These are phyloP conservation scores for Blera fallax DNA, from an alignment of 2,888 invertebrate genomes.

Conservation along the genomic window DNA sequence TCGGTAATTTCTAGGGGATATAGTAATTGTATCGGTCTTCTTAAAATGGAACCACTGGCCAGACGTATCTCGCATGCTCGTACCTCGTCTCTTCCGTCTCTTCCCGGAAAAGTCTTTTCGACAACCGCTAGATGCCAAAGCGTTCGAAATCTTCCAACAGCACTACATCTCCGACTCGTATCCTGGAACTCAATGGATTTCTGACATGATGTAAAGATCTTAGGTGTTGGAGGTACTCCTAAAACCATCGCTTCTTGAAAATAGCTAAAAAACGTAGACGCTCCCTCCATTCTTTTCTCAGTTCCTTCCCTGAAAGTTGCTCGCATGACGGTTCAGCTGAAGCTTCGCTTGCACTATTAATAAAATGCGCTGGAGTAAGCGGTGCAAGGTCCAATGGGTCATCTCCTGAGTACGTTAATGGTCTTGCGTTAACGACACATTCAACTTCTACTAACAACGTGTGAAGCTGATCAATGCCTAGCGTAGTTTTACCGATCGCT, in stretches of 20 bases:
- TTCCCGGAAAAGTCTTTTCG: conserved; percentile 40
- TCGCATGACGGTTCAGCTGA: background rate
- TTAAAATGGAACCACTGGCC: conserved; percentile 27
- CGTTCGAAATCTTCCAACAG: conserved; percentile 47
- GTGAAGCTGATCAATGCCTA: conserved; percentile 23
- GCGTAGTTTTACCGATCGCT: conserved; percentile 1
- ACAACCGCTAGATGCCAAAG: conserved; percentile 58
- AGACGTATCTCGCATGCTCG: conserved; percentile 50
- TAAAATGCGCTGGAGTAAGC: conserved; percentile 17
- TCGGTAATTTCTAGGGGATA: conserved; percentile 34
- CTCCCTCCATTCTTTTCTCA: conserved; percentile 37
- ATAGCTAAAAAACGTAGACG: conserved; percentile 10
- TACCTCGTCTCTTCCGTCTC: conserved; percentile 53
- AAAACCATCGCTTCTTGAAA: conserved; percentile 36
- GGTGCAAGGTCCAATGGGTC: conserved; percentile 17
- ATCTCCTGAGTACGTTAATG: conserved; percentile 21
- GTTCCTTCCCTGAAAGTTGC: background rate
- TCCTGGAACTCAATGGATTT: background rate
- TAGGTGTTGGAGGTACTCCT: conserved; percentile 34
- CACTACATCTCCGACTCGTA: conserved; percentile 41
- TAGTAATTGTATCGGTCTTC: conserved; percentile 47
- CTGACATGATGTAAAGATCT: conserved; percentile 22
- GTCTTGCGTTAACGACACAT: conserved; percentile 20
- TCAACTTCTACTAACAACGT: conserved; percentile 28
- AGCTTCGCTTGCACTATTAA: background rate